phyloP scores from a whole-genome alignment of 2,113 vertebrate species.

The Monopterus albus region DNA sequence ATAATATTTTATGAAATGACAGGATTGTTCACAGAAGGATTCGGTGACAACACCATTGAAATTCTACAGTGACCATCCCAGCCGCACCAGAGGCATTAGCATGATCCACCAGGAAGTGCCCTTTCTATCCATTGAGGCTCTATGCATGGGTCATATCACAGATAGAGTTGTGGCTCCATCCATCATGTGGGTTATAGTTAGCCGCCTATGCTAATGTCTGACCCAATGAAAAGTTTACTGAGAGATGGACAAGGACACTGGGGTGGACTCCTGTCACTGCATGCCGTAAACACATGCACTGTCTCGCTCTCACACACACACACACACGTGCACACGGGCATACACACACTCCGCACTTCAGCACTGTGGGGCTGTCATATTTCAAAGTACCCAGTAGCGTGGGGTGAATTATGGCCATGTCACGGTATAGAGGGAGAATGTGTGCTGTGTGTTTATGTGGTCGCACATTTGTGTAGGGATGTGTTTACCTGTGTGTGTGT shows the following conservation, averaged over 20 bases:
- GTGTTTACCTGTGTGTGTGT: constrained; percentile 45
- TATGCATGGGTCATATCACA: constrained; percentile 81
- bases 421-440: constrained; percentile 72
- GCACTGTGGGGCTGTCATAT: constrained; percentile 79
- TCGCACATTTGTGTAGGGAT: constrained; percentile 40
- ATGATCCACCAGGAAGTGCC: constrained; percentile 80
- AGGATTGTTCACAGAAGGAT: constrained; percentile 38
- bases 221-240: constrained; percentile 82
- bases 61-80: constrained; percentile 66
- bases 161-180: constrained; percentile 80
- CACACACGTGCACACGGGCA: constrained; percentile 25
- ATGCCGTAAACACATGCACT: constrained; percentile 67
- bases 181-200: constrained; percentile 83
- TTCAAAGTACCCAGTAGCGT: constrained; percentile 78
- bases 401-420: constrained; percentile 83
- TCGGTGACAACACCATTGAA: constrained; percentile 70
- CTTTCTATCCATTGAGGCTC: constrained; percentile 79
- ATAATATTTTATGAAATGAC: too few species aligned
- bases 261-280: constrained; percentile 74
- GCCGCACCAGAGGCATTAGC: constrained; percentile 76
- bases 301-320: not conserved
- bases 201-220: constrained; percentile 81
- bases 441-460: constrained; percentile 66
- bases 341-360: constrained; percentile 42
- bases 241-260: constrained; percentile 83